Base-by-base conservation (phyloP, 2,113 vertebrate genomes). In the Paramormyrops kingsleyae region DNA sequence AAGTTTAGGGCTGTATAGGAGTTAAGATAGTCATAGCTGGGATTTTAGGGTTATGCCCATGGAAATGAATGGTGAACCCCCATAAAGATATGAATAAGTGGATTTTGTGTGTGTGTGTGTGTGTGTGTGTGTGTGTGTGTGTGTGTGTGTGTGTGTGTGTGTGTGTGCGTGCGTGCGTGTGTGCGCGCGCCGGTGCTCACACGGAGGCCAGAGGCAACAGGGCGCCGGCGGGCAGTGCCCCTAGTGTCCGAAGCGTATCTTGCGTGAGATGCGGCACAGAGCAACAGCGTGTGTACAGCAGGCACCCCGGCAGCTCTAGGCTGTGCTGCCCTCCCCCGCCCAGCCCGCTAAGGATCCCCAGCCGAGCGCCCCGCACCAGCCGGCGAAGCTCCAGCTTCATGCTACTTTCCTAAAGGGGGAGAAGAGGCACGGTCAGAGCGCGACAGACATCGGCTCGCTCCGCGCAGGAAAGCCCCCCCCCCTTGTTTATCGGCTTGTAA, bases 211-310 rank as follows among this genome's bases (percentile, higher is more conserved):
- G 92, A 0, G 97, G 94, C 88, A 99, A 92, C 91, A 99, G 98
- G 1, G 95, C 95, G 93, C 97, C 96, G 19, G 94, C 91, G 46
- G 98, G 97, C 39, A 99, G 92, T 8, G 92, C 94, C 5, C 91
- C 92, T 49, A 99, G 92, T 0, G 91, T 95, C 89, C 92, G 92
- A 87, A 99, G 95, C 0, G 96, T 97, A 88, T 99, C 97, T 88
- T 95, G 96, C 42, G 97, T 98, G 19, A 99, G 97, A 92, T 99
- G 98, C 0, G 98, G 98, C 12, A 97, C 97, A 0, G 96, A 95
- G 27, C 97, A 97, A 3, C 95, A 94, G 91, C 94, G 97, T 7
- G 98, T 98, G 93, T 99, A 98, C 24, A 99, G 95, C 70, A 99
- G 92, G 93, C 97, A 99, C 5, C 97, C 97, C 0, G 98, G 98